Percentiles rank a stretch among this genome's conserved stretches.
These are phyloP conservation scores for Phortica okadai DNA, from an alignment of 2,888 invertebrate species.

Conservation along the genomic window DNA sequence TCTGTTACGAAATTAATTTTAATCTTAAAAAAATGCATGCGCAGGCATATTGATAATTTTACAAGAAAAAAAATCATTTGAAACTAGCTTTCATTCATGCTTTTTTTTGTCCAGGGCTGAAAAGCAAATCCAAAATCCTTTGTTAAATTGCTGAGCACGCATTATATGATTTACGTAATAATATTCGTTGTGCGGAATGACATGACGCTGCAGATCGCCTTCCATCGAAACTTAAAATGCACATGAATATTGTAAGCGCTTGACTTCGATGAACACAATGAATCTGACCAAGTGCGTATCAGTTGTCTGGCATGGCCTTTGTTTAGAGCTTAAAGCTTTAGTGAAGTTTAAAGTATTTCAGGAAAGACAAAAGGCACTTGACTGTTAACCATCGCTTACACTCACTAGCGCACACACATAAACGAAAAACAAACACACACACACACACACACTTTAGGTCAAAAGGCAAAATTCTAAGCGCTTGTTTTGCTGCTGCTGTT, in stretches of 20 bases:
- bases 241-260: slow-evolving; percentile 22
- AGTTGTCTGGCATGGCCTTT: not conserved
- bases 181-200: too few relatives aligned
- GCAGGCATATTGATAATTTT: too few relatives aligned
- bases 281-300: not conserved
- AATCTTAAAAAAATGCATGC: too few relatives aligned
- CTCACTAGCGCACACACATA: not conserved
- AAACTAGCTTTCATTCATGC: too few relatives aligned
- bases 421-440: not conserved
- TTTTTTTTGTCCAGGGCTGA: too few relatives aligned
- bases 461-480: not conserved
- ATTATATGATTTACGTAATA: too few relatives aligned
- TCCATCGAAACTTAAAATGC: slow-evolving; percentile 13
- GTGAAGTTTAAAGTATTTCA: slow-evolving; percentile 4
- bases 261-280: slow-evolving; percentile 4
- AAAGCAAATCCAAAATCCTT: too few relatives aligned
- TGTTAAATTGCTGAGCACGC: too few relatives aligned
- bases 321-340: not conserved
- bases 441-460: not conserved
- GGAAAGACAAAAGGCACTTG: slow-evolving; percentile 7
- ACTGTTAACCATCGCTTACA: not conserved
- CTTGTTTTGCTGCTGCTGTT: not conserved
- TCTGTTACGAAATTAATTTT: too few relatives aligned
- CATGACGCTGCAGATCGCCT: too few relatives aligned
- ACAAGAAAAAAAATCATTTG: too few relatives aligned